Base-by-base conservation (phyloP, 2,888 invertebrate species). In the Nysson spinosus region DNA sequence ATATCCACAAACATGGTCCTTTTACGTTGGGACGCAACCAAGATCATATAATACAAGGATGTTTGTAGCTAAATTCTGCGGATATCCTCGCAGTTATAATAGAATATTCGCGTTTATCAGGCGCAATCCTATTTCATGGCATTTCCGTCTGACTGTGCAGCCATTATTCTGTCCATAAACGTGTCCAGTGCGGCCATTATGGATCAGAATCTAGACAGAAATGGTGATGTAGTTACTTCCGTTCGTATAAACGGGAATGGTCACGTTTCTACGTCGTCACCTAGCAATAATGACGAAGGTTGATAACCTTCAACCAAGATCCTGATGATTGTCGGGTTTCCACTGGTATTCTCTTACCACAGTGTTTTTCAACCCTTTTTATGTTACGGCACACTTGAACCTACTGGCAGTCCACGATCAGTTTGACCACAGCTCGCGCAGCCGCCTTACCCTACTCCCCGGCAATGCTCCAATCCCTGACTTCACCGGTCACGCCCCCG, bases 81-180 rank as follows among this genome's bases (percentile, higher is more conserved):
- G 68, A 42, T 49, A 54, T 43, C 54, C 69, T 51, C 64, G 35
- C 65, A 71, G 71, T 71, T 77, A 73, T 71, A 67, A 67, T 72
- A 50, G 67, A 73, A 67, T 68, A 69, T 47, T 49, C 55, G 49
- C 56, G 47, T 43, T 44, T 47, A 22, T 5, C 42, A 35, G 54
- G 55, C 56, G 54, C 62, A 24, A 49, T 43, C 56, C 55, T 28
- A 47, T 61, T 54, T 60, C 51, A 34, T 50, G 60, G 44, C 60
- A 44, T 70, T 56, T 66, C 47, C 61, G 19, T 20, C 54, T 52
- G 65, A 68, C 68, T 61, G 72, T 75, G 65, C 63, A 50, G 55
- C 61, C 58, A 69, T 78, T 77, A 78, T 68, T 62, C 52, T 43
- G 42, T 40, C 69, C 62, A 51, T 70, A 65, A 69, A 72, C 55